Evolutionary conservation across 2,113 vertebrate species (phyloP), one percentile per base, ranked within the genome.

Genomic region (Anguilla japonica): DNA sequence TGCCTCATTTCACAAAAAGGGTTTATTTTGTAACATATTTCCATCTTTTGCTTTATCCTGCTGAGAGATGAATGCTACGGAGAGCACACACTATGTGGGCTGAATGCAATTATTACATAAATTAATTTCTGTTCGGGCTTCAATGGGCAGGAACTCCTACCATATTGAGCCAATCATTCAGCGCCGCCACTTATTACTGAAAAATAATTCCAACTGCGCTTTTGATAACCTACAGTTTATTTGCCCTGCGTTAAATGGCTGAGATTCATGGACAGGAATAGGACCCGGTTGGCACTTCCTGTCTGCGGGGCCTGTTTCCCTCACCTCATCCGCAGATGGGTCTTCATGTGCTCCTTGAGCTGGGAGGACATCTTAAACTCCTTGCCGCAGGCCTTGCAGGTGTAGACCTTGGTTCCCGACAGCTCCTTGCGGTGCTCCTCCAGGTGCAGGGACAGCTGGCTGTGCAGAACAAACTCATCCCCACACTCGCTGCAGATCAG

Each of bases 381-480:
- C 85, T 96, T 95, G 91, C 95, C 94, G 88, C 98, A 99, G 88
- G 95, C 96, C 90, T 96, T 98, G 92, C 98, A 99, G 89, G 92
- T 92, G 91, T 96, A 97, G 7, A 94, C 92, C 18, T 96, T 97
- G 91, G 87, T 92, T 79, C 97, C 97, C 0, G 95, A 94, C 91
- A 99, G 87, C 89, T 99, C 98, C 86, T 98, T 97, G 8, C 97
- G 96, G 92, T 99, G 98, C 86, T 98, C 98, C 89, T 98, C 98
- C 94, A 98, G 94, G 91, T 99, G 98, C 78, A 97, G 89, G 16
- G 96, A 96, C 87, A 99, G 96, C 93, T 99, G 98, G 93, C 97
- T 99, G 93, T 99, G 98, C 86, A 99, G 96, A 22, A 98, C 94
- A 84, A 99, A 99, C 94, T 99, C 98, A 92, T 99, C 98, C 43